These are phyloP conservation scores for Lithobates sylvaticus DNA, from an alignment of 2,797 vertebrate genomes.

Conservation along the genomic window DNA sequence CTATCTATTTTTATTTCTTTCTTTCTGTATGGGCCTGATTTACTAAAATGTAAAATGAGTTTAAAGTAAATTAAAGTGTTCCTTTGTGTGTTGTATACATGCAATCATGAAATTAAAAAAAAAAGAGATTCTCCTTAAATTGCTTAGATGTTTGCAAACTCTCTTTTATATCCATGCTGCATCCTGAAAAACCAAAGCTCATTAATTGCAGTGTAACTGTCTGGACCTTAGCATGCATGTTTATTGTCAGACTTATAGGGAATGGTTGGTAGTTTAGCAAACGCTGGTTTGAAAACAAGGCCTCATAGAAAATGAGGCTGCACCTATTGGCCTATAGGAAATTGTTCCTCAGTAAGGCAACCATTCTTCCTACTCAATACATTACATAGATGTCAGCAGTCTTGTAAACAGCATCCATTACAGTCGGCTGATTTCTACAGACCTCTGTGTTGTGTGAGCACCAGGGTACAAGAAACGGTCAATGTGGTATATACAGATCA, in stretches of 20 bases:
- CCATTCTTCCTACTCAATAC: slow-evolving; percentile 39
- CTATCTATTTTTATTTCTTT: too few relatives aligned
- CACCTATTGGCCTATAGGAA: slow-evolving; percentile 27
- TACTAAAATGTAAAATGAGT: too few relatives aligned
- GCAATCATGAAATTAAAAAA: too few relatives aligned
- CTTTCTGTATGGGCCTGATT: too few relatives aligned
- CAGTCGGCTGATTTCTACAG: slow-evolving; percentile 20
- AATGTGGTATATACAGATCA: not conserved
- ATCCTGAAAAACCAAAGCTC: too few relatives aligned
- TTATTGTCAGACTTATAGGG: not conserved
- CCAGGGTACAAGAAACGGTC: slow-evolving; percentile 14
- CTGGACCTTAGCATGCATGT: not conserved
- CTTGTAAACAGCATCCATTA: slow-evolving; percentile 57
- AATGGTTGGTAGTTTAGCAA: slow-evolving; percentile 19
- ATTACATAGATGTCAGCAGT: slow-evolving; percentile 52
- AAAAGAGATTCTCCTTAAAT: too few relatives aligned
- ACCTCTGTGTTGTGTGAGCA: slow-evolving; percentile 15
- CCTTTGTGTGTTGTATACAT: too few relatives aligned
- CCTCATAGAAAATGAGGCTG: not conserved
- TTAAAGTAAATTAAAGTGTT: too few relatives aligned
- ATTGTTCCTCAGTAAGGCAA: slow-evolving; percentile 16
- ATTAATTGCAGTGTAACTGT: not conserved
- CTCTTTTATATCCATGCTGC: too few relatives aligned
- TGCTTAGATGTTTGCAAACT: too few relatives aligned
- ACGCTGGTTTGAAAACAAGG: slow-evolving; percentile 29